Conservation (phyloP, 2,797 vertebrate genomes). For the Anguilla megastoma region DNA sequence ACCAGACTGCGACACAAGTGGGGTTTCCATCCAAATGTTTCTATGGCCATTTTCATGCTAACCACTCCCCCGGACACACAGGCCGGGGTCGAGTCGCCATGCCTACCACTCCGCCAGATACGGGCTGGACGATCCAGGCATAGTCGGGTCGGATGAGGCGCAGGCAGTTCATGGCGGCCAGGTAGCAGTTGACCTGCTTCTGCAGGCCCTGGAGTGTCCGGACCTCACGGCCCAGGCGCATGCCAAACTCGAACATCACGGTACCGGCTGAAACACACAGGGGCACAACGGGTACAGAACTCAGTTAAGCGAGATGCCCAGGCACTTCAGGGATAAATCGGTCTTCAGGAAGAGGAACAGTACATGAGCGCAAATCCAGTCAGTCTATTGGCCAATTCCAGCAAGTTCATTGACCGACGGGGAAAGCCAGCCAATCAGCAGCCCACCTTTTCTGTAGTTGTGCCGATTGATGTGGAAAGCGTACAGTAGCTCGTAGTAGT, state of each 20-base stretch:
- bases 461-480: slow-evolving; percentile 93
- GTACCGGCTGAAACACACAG: slow-evolving; percentile 76
- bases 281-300: not conserved
- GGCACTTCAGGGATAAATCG: not conserved
- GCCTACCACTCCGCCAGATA: slow-evolving; percentile 77
- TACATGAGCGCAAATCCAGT: too few relatives aligned
- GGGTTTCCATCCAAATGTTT: too few relatives aligned
- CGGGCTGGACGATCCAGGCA: slow-evolving; percentile 92
- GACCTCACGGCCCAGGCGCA: slow-evolving; percentile 89
- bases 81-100: not conserved
- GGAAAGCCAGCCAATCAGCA: not conserved
- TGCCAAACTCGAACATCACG: slow-evolving; percentile 93
- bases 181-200: slow-evolving; percentile 91
- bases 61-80: too few relatives aligned
- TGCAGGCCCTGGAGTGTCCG: slow-evolving; percentile 84
- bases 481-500: slow-evolving; percentile 94
- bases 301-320: not conserved
- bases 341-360: not conserved
- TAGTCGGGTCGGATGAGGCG: slow-evolving; percentile 88
- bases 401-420: not conserved
- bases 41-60: too few relatives aligned
- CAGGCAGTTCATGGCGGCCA: slow-evolving; percentile 89
- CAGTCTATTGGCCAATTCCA: too few relatives aligned
- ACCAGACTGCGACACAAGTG: too few relatives aligned
- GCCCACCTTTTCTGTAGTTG: slow-evolving; percentile 92